These are phyloP conservation scores for Cheilinus undulatus DNA, from an alignment of 2,113 vertebrate genomes.

Conservation along the genomic window DNA sequence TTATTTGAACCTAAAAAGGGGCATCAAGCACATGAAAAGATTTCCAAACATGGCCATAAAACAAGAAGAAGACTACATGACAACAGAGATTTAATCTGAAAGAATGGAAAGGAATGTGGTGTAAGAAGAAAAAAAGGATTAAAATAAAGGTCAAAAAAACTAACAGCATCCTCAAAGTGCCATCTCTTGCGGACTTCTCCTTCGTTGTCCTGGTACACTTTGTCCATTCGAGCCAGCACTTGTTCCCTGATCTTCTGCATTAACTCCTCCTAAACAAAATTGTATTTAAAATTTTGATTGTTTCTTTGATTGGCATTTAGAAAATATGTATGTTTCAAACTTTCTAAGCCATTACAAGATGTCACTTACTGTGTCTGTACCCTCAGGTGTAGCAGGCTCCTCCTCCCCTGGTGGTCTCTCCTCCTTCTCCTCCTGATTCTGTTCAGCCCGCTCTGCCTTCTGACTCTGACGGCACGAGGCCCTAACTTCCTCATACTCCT, in stretches of 20 bases:
- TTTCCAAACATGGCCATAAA: no score
- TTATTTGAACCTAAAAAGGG: no score
- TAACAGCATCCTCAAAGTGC: conserved; percentile 88
- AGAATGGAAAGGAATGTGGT: no score
- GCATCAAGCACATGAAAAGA: no score
- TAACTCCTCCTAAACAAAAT: conserved; percentile 77
- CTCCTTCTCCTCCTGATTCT: conserved; percentile 75
- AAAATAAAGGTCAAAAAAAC: conserved; percentile 24
- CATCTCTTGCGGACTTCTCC: conserved; percentile 88
- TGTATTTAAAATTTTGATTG: background rate
- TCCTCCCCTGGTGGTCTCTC: conserved; percentile 87
- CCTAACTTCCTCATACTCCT: conserved; percentile 84
- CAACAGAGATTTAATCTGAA: no score
- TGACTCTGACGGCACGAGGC: conserved; percentile 78
- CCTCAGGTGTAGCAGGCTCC: conserved; percentile 67
- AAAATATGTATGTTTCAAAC: no score
- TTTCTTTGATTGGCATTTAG: no score
- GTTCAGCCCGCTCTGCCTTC: conserved; percentile 76
- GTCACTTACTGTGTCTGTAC: conserved; percentile 75
- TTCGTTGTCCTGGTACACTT: conserved; percentile 84
- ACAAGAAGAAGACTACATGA: no score
- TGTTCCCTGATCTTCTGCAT: conserved; percentile 86
- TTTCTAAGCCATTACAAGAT: background rate
- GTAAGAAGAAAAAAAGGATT: background rate
- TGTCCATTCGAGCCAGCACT: conserved; percentile 80